Percentiles rank a stretch among this genome's conserved stretches.
These are phyloP conservation scores for Pogonophryne albipinna DNA, from an alignment of 2,797 vertebrate species.

Conservation along the genomic window DNA sequence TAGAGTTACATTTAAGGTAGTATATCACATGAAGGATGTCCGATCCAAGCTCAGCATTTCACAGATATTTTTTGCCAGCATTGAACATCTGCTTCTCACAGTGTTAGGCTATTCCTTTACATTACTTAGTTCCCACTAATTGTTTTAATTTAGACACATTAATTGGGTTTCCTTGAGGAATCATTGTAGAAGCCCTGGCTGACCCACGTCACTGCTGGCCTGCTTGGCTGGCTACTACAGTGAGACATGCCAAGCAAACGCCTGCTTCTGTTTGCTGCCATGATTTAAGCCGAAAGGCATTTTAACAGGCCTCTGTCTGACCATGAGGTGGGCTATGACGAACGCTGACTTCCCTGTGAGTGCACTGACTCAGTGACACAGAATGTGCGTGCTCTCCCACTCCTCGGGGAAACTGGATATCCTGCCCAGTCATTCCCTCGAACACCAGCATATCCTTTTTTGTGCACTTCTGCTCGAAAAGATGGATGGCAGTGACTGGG, in stretches of 20 bases:
- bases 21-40: conserved; percentile 38
- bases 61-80: conserved; percentile 9
- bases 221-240: conserved; percentile 44
- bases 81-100: conserved; percentile 29
- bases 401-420: conserved; percentile 66
- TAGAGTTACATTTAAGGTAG: conserved; percentile 27
- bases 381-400: conserved; percentile 62
- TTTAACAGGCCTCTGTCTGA: conserved; percentile 60
- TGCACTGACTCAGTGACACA: conserved; percentile 73
- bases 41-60: conserved; percentile 15
- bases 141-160: conserved; percentile 55
- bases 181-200: conserved; percentile 39
- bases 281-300: conserved; percentile 74
- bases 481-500: conserved; percentile 57
- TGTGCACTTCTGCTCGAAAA: conserved; percentile 56
- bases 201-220: conserved; percentile 51
- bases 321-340: conserved; percentile 61
- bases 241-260: conserved; percentile 57
- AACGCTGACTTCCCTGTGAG: conserved; percentile 47
- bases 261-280: conserved; percentile 65
- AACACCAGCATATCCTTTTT: conserved; percentile 68
- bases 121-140: conserved; percentile 43
- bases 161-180: conserved; percentile 54
- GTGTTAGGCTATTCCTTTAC: conserved; percentile 64
- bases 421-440: conserved; percentile 75